phyloP scores from a whole-genome alignment of 2,888 invertebrate genomes.

The Amblyjoppa fuscipennis region DNA sequence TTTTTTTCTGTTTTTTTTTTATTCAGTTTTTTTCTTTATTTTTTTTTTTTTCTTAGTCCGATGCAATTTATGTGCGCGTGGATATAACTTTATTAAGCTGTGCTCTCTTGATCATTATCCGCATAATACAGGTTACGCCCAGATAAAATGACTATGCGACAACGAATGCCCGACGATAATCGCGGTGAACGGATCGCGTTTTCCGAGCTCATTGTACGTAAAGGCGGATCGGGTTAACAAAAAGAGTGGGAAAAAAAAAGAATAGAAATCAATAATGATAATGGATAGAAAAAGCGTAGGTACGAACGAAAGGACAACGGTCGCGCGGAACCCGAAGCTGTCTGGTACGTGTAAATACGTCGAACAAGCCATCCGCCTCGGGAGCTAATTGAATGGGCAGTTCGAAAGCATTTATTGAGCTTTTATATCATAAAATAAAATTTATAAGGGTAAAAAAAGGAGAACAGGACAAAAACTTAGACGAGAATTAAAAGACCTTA shows the following conservation, averaged over 20 bases:
- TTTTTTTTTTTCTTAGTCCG: not conserved
- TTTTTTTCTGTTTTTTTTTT: not conserved
- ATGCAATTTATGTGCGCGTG: not conserved
- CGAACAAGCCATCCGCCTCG: not conserved
- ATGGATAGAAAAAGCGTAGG: constrained; percentile 1
- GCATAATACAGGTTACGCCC: constrained; percentile 60
- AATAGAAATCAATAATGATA: not conserved
- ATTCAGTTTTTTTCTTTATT: constrained; percentile 5
- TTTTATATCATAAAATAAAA: not conserved
- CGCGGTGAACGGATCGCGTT: constrained; percentile 62
- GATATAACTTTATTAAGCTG: constrained; percentile 29
- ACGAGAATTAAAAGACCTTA: not conserved
- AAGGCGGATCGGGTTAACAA: constrained; percentile 4
- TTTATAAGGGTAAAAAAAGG: not conserved
- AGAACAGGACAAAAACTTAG: too few relatives aligned
- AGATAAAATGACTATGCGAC: constrained; percentile 48
- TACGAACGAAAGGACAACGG: constrained; percentile 1
- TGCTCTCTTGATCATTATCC: constrained; percentile 56
- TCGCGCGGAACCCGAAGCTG: not conserved
- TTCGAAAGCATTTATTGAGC: not conserved
- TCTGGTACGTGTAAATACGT: not conserved
- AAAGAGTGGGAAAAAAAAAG: not conserved
- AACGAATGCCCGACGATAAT: constrained; percentile 44
- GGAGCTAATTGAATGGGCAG: not conserved
- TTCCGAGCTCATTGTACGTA: constrained; percentile 43